Evolutionary conservation across 2,888 invertebrate genomes (phyloP), one percentile per base, ranked within the genome.

Genomic region (Platerodrilus igneus): DNA sequence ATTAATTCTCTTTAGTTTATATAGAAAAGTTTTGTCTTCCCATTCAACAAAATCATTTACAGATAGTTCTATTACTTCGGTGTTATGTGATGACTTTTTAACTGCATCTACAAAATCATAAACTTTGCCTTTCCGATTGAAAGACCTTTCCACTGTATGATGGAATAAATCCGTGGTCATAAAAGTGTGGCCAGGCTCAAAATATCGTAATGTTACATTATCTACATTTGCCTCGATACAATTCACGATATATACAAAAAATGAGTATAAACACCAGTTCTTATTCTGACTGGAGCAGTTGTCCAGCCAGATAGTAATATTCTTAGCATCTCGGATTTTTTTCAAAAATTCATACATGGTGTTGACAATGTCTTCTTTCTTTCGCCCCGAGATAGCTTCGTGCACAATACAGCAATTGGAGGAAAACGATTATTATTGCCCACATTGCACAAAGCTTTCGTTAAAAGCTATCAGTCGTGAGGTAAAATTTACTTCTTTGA

Each of bases 371-470:
- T 33, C 36, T 19, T 9, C 19, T 25, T 25, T n/a, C n/a, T n/a
- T n/a, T n/a, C n/a, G n/a, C n/a, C n/a, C n/a, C n/a, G n/a, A 25
- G 25, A 28, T n/a, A 17, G 35, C 35, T 28, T 35, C 36, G 17
- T 28, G 28, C 36, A 36, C 4, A 36, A 10, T 28, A 28, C 18
- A 22, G 37, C 22, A 15, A 20, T 11, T 19, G 30, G 19, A 11
- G 6, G 3, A 7, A 16, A 19, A 10, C 16, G 13, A 20, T 13
- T 13, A 9, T 23, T 27, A 18, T 39, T 44, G n/a, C n/a, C 41
- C 44, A 4, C 39, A 17, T 6, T 36, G 44, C 8, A 42, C 41
- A 17, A 41, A 47, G 28, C 45, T 47, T 19, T 47, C 41, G 23
- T 47, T 47, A 26, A 36, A 47, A 8, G 33, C 41, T 20, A 36